Evolutionary conservation across 1,140 invertebrate genomes (phyloP).

Genomic region (Reticulitermes speratus): DNA sequence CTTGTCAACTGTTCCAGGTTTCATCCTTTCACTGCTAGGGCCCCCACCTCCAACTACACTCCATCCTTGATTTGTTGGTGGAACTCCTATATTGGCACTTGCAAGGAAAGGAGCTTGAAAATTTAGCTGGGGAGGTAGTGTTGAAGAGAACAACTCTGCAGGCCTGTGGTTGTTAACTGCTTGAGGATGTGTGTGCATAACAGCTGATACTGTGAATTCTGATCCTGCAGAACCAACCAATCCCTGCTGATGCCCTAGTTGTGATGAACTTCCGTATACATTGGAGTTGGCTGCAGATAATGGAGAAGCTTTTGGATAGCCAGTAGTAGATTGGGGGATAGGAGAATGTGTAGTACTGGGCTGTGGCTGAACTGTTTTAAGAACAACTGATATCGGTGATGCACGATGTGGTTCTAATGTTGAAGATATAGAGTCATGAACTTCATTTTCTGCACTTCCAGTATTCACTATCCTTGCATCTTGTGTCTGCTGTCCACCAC

Average conservation of each 20-base stretch:
- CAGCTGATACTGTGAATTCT: slow-evolving; percentile 46
- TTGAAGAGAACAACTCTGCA: not conserved
- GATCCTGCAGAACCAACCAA: slow-evolving; percentile 38
- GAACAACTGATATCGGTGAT: slow-evolving; percentile 35
- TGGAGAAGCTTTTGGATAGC: slow-evolving; percentile 22
- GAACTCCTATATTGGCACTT: slow-evolving; percentile 37
- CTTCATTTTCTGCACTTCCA: slow-evolving; percentile 12
- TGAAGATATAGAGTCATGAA: slow-evolving; percentile 48
- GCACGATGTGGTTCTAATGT: slow-evolving; percentile 45
- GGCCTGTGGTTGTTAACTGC: slow-evolving; percentile 36
- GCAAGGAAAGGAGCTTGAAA: slow-evolving; percentile 71
- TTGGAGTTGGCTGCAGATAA: not conserved
- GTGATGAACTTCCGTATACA: not conserved
- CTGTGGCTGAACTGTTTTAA: slow-evolving; percentile 20
- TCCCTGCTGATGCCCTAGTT: slow-evolving; percentile 32
- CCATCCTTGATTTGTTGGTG: slow-evolving; percentile 59
- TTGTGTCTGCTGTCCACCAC: not conserved
- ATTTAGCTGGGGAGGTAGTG: slow-evolving; percentile 38
- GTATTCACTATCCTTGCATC: not conserved
- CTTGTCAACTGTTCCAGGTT: slow-evolving; percentile 33
- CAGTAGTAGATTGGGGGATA: not conserved
- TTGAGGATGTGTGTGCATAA: slow-evolving; percentile 44
- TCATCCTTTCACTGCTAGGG: slow-evolving; percentile 5
- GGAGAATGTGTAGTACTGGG: no score
- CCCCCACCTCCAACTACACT: slow-evolving; percentile 53